Evolutionary conservation across 1,140 invertebrate species (phyloP).

Genomic region (Artemia franciscana): DNA sequence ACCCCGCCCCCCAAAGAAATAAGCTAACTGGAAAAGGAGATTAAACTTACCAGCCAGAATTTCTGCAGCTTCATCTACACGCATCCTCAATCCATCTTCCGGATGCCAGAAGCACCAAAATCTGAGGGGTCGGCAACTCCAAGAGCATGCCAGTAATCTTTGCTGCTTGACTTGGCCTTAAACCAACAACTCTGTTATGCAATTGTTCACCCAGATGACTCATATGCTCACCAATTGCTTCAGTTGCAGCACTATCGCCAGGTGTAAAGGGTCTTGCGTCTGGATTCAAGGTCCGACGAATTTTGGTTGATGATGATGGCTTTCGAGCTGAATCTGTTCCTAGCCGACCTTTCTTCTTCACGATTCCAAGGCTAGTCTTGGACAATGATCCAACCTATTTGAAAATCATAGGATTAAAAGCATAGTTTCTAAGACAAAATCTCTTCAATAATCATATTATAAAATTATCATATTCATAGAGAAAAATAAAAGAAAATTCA

Average conservation of each 20-base stretch:
- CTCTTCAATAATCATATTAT: no score
- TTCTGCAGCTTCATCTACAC: slow-evolving; percentile 83
- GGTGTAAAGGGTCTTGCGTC: slow-evolving; percentile 44
- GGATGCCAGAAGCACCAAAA: slow-evolving; percentile 70
- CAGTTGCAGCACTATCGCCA: slow-evolving; percentile 24
- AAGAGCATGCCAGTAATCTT: slow-evolving; percentile 95
- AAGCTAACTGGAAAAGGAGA: no score
- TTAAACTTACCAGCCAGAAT: slow-evolving; percentile 21
- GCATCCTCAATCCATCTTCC: slow-evolving; percentile 71
- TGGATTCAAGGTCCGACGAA: slow-evolving; percentile 32
- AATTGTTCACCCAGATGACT: slow-evolving; percentile 79
- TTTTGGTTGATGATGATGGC: slow-evolving; percentile 21
- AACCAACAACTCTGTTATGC: slow-evolving; percentile 56
- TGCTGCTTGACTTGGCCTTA: slow-evolving; percentile 62
- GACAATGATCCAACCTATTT: background rate
- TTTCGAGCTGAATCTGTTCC: background rate
- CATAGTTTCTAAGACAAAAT: no score
- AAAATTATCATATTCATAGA: no score
- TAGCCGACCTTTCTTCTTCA: slow-evolving; percentile 4
- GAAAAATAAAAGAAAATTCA: no score
- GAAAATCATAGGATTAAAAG: no score
- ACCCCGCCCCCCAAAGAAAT: no score
- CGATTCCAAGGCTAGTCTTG: slow-evolving; percentile 5
- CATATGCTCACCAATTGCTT: slow-evolving; percentile 66
- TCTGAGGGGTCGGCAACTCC: slow-evolving; percentile 74